phyloP scores from a whole-genome alignment of 2,113 vertebrate genomes.

The Chrysemys picta region DNA sequence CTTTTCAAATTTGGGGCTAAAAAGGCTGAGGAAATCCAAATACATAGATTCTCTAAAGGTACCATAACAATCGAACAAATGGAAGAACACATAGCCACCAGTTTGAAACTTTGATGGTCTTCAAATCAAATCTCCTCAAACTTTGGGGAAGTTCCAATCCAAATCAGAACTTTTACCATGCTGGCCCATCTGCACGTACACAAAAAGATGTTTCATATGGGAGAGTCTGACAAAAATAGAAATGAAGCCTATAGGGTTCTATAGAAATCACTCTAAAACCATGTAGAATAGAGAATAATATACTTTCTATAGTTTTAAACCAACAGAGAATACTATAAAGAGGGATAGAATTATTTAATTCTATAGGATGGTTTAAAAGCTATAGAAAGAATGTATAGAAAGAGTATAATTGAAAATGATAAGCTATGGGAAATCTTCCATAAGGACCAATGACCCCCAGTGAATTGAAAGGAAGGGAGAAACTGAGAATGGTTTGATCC shows the following conservation, averaged over 20 bases:
- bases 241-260: not conserved
- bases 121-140: not conserved
- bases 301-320: not conserved
- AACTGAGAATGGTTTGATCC: not conserved
- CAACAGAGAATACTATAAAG: not conserved
- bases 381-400: not conserved
- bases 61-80: not conserved
- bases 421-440: not conserved
- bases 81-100: not conserved
- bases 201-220: not conserved
- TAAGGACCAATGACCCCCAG: not conserved
- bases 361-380: accelerated
- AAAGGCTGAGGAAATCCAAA: not conserved
- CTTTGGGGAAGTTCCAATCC: not conserved
- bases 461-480: accelerated
- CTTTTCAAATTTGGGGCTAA: not conserved
- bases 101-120: not conserved
- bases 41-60: not conserved
- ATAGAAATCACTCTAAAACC: not conserved
- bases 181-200: accelerated
- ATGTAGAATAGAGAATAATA: not conserved
- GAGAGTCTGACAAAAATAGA: not conserved
- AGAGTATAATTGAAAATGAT: not conserved
- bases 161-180: not conserved
- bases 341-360: not conserved